A percentile compares a stretch with the other conserved stretches of the same genome.
Evolutionary conservation across 2,113 vertebrate genomes (phyloP).

Genomic region (Bos taurus): DNA sequence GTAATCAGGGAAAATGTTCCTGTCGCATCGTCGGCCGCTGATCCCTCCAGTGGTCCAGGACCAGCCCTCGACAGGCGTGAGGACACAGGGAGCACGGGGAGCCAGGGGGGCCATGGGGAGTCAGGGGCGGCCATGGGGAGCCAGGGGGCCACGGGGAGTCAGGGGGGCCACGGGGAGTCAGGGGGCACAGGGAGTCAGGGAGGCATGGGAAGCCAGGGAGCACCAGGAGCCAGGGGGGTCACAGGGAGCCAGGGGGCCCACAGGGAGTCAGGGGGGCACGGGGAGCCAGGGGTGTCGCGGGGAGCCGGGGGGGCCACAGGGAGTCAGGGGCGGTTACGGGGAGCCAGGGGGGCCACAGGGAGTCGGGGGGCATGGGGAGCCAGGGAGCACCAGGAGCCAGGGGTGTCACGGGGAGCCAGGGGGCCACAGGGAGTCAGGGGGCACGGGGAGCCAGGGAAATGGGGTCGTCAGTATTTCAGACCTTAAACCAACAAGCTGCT

Average conservation of each 20-base stretch:
- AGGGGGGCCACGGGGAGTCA: not conserved
- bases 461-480: not conserved
- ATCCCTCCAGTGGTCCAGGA: not conserved
- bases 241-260: too few species aligned
- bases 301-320: rapidly evolving
- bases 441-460: rapidly evolving
- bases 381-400: too few species aligned
- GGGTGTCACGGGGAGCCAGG: too few species aligned
- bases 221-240: too few species aligned
- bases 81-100: not conserved
- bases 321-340: rapidly evolving
- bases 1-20: constrained; percentile 9
- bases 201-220: too few species aligned
- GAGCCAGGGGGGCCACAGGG: not conserved
- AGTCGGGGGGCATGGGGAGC: too few species aligned
- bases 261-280: rapidly evolving
- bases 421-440: too few species aligned
- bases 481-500: not conserved
- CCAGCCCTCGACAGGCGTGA: rapidly evolving
- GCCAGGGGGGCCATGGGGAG: rapidly evolving
- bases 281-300: not conserved
- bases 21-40: not conserved
- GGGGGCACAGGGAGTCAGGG: too few species aligned
- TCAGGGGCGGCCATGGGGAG: rapidly evolving
- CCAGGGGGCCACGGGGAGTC: rapidly evolving